Evolutionary conservation across 2,888 invertebrate species (phyloP).

Genomic region (Chalcosyrphus nemorum): DNA sequence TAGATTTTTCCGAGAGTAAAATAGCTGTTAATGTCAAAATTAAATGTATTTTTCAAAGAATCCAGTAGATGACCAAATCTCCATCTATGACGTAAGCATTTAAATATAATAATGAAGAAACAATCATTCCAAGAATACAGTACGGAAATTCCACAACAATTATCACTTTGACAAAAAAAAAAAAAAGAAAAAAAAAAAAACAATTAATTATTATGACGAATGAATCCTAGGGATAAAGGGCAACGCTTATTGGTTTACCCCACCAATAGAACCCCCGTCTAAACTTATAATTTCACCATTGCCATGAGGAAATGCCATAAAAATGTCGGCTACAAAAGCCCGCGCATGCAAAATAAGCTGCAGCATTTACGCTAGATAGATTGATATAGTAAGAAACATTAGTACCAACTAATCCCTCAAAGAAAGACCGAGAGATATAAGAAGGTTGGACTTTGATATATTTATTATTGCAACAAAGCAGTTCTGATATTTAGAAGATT

Average conservation of each 20-base stretch:
- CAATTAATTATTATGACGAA: neutral
- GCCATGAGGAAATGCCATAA: neutral
- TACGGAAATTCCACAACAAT: too few species aligned
- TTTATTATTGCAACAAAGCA: neutral
- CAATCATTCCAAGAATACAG: too few species aligned
- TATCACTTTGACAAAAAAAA: too few species aligned
- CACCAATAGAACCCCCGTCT: neutral
- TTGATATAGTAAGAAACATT: neutral
- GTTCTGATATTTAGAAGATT: neutral
- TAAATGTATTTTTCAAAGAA: too few species aligned
- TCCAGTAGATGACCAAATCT: too few species aligned
- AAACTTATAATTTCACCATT: neutral
- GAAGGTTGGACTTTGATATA: neutral
- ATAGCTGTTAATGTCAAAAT: too few species aligned
- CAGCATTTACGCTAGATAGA: neutral
- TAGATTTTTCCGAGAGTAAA: too few species aligned
- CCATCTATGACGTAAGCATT: too few species aligned
- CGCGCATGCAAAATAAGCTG: neutral
- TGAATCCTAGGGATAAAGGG: neutral
- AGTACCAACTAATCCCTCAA: neutral
- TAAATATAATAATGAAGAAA: too few species aligned
- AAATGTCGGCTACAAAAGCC: neutral
- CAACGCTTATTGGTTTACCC: neutral
- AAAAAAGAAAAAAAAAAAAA: too few species aligned
- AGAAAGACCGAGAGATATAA: neutral